Evolutionary conservation across 2,113 vertebrate species (phyloP).

Genomic region (Xenotilapia caudafasciata): DNA sequence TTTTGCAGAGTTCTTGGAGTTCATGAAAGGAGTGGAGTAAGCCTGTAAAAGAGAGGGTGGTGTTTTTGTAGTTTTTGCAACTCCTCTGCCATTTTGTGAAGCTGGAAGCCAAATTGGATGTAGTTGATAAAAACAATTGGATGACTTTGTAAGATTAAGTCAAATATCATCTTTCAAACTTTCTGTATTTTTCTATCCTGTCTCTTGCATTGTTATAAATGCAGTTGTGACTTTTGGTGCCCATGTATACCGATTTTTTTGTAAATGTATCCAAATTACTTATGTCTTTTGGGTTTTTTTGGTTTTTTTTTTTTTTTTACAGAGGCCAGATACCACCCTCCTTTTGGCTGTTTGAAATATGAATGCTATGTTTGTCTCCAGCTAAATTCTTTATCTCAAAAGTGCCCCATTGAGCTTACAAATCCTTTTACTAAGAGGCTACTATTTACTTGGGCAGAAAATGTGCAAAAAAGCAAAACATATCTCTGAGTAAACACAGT

Average conservation of each 20-base stretch:
- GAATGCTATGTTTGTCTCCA: not conserved
- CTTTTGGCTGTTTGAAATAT: not conserved
- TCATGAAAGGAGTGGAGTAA: constrained; percentile 80
- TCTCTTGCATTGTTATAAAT: constrained; percentile 68
- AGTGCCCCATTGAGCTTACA: constrained; percentile 17
- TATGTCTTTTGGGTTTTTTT: fast-evolving
- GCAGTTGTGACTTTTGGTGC: constrained; percentile 43
- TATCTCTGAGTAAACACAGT: not conserved
- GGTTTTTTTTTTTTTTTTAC: not conserved
- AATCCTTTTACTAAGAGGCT: not conserved
- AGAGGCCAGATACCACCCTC: not conserved
- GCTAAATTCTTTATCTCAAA: not conserved
- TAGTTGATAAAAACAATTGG: constrained; percentile 4
- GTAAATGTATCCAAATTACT: constrained; percentile 45
- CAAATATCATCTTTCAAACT: constrained; percentile 14
- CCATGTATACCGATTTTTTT: constrained; percentile 30
- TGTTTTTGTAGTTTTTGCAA: constrained; percentile 49
- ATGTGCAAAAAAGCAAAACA: constrained; percentile 2
- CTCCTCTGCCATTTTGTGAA: constrained; percentile 22
- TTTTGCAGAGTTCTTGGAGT: constrained; percentile 77
- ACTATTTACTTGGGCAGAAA: constrained; percentile 6
- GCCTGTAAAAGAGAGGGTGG: not conserved
- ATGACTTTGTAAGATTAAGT: constrained; percentile 60
- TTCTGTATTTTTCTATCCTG: constrained; percentile 47
- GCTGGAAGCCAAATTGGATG: constrained; percentile 1